Percentiles rank a stretch among this genome's conserved stretches.
Conservation (phyloP, 1,140 invertebrate genomes). For the Drosophila melanica region DNA sequence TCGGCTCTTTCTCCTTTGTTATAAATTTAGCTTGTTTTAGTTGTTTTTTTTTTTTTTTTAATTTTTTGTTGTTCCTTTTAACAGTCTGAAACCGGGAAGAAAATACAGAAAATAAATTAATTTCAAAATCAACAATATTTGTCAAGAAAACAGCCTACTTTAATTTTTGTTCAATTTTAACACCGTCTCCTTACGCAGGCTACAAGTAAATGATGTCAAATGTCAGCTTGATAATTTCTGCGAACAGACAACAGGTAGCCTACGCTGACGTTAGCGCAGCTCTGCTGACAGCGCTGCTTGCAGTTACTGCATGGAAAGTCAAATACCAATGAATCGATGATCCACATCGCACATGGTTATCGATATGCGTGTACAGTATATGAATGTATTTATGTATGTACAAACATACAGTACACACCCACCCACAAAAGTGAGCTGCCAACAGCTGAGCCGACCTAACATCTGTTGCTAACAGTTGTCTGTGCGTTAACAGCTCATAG, state of each 20-base stretch:
- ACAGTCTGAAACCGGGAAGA: conserved; percentile 59
- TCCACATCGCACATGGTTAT: conserved; percentile 28
- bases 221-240: conserved; percentile 22
- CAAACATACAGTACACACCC: conserved; percentile 1
- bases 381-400: neutral
- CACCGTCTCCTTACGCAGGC: neutral
- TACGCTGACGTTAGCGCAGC: conserved; percentile 20
- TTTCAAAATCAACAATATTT: neutral
- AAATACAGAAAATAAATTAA: conserved; percentile 5
- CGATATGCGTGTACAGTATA: conserved; percentile 8
- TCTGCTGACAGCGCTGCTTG: conserved; percentile 1
- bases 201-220: conserved; percentile 10
- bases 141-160: conserved; percentile 5
- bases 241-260: conserved; percentile 30
- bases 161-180: neutral
- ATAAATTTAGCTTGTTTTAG: conserved; percentile 48
- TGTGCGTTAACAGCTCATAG: conserved; percentile 29
- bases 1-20: conserved; percentile 75
- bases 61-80: conserved; percentile 72
- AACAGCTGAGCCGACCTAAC: conserved; percentile 29
- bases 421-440: neutral
- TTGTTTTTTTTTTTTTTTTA: neutral
- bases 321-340: conserved; percentile 38
- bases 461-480: conserved; percentile 37
- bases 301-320: conserved; percentile 13